A percentile compares a stretch with the other conserved stretches of the same genome.
Evolutionary conservation across 2,797 vertebrate genomes (phyloP).

Genomic region (Cheirogaleus major): DNA sequence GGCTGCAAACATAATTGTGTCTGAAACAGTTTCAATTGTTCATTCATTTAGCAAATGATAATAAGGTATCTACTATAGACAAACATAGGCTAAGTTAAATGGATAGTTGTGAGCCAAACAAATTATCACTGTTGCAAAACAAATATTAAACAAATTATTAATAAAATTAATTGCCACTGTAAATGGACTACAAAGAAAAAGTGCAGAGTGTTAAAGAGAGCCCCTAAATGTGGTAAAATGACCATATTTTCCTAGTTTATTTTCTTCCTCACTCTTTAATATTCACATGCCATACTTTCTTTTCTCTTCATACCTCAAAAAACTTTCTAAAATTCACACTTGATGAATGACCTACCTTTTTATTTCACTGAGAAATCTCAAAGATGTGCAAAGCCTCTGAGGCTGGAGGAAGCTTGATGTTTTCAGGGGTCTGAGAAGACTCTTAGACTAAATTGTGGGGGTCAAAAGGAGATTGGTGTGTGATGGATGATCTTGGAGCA

Average conservation of each 20-base stretch:
- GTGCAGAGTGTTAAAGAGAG: neutral
- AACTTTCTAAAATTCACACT: neutral
- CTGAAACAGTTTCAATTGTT: neutral
- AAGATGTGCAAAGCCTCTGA: neutral
- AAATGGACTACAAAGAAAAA: neutral
- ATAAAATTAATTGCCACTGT: neutral
- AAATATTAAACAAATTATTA: neutral
- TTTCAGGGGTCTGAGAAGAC: neutral
- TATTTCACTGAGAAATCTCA: neutral
- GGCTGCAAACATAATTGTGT: neutral
- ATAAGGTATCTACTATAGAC: neutral
- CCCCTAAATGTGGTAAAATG: neutral
- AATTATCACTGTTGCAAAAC: neutral
- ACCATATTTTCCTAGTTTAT: neutral
- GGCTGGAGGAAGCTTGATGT: neutral
- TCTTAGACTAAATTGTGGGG: neutral
- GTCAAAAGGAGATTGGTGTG: neutral
- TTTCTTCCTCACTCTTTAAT: neutral
- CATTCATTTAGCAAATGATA: neutral
- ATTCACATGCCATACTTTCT: neutral
- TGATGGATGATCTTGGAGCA: neutral
- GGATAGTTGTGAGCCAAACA: neutral
- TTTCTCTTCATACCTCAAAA: neutral
- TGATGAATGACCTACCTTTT: neutral
- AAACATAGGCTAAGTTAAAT: neutral